phyloP scores from a whole-genome alignment of 2,888 invertebrate species.

The Spicauda simplicius region DNA sequence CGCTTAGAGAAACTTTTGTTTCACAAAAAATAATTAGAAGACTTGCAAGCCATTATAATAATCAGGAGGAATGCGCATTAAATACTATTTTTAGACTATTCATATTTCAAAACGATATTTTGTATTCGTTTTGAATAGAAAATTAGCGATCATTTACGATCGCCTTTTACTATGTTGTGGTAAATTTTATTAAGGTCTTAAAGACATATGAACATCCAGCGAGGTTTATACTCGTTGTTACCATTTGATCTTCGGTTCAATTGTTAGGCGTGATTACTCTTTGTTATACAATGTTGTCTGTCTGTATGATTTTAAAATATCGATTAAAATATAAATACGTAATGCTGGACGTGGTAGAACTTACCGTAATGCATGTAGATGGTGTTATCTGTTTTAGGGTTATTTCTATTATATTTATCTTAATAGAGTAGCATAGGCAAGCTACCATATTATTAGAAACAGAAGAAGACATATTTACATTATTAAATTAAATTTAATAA shows the following conservation, averaged over 20 bases:
- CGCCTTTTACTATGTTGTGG: conserved; percentile 60
- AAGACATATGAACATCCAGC: conserved; percentile 51
- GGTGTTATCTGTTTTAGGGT: no score
- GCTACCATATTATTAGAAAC: no score
- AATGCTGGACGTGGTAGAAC: no score
- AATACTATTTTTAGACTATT: conserved; percentile 2
- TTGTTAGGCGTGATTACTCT: conserved; percentile 12
- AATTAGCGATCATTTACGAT: conserved; percentile 56
- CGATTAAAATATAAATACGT: no score
- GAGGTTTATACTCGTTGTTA: conserved; percentile 53
- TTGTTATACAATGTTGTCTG: background rate
- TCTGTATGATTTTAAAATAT: background rate
- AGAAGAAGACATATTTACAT: no score
- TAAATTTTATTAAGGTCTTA: conserved; percentile 66
- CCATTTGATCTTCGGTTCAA: conserved; percentile 62
- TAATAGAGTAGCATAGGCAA: no score
- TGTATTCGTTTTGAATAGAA: conserved; percentile 50
- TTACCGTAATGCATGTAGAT: no score
- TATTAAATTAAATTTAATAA: no score
- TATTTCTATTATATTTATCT: no score
- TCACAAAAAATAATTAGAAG: background rate
- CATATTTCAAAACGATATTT: conserved; percentile 15
- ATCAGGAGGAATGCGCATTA: background rate
- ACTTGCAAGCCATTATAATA: background rate
- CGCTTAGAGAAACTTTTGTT: background rate